phyloP scores from a whole-genome alignment of 2,888 invertebrate species.

The Protodeltote pygarga region DNA sequence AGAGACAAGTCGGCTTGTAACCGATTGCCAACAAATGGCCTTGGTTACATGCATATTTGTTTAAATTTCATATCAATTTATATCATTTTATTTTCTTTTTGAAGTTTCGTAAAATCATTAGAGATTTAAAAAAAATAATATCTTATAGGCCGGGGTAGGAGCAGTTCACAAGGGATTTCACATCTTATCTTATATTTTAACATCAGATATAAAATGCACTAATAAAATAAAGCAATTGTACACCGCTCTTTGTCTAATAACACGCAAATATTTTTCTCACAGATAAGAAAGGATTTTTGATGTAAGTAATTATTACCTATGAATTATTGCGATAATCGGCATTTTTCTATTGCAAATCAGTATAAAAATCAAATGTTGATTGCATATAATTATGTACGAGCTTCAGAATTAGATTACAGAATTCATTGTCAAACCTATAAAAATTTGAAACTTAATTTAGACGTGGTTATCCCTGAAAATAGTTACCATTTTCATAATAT shows the following conservation, averaged over 20 bases:
- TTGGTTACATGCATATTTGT: slow-evolving; percentile 85
- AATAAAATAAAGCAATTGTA: slow-evolving; percentile 11
- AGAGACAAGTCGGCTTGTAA: slow-evolving; percentile 80
- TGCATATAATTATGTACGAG: slow-evolving; percentile 23
- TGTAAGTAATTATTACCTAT: slow-evolving; percentile 27
- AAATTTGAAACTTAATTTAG: slow-evolving; percentile 56
- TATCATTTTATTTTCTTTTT: slow-evolving; percentile 63
- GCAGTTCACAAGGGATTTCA: slow-evolving; percentile 76
- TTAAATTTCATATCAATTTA: slow-evolving; percentile 68
- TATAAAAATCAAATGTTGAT: slow-evolving; percentile 28
- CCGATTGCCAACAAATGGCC: slow-evolving; percentile 71
- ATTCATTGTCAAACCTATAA: slow-evolving; percentile 35
- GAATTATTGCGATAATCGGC: slow-evolving; percentile 35
- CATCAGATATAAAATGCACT: slow-evolving; percentile 34
- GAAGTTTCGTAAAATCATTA: slow-evolving; percentile 76
- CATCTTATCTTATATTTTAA: slow-evolving; percentile 56
- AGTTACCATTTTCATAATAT: slow-evolving; percentile 84
- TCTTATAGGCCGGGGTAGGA: slow-evolving; percentile 75
- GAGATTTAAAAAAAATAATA: slow-evolving; percentile 68
- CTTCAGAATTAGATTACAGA: slow-evolving; percentile 38
- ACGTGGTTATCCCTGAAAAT: slow-evolving; percentile 83
- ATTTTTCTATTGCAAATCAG: slow-evolving; percentile 34
- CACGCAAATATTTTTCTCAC: slow-evolving; percentile 33
- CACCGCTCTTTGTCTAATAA: slow-evolving; percentile 15
- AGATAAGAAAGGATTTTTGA: slow-evolving; percentile 26